phyloP scores from a whole-genome alignment of 2,113 vertebrate species.

The Smithornis capensis region DNA sequence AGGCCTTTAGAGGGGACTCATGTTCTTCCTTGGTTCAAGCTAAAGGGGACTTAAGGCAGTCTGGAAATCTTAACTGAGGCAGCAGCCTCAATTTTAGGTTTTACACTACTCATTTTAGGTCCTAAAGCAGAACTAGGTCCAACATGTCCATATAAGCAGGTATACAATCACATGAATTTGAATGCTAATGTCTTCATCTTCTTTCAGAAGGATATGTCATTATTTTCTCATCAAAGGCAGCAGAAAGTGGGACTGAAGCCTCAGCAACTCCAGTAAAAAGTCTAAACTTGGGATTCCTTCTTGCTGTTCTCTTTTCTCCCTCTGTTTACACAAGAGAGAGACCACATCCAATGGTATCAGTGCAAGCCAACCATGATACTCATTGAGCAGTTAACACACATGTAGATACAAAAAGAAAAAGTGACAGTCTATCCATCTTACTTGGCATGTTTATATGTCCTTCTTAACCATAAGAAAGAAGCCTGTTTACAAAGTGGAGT shows the following conservation, averaged over 20 bases:
- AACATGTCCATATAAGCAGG: not conserved
- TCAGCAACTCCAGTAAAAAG: not conserved
- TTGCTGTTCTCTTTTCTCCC: not conserved
- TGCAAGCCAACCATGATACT: constrained; percentile 11
- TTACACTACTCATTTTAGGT: not conserved
- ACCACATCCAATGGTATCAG: not conserved
- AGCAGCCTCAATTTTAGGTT: not conserved
- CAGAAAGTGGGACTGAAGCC: not conserved
- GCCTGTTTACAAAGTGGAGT: constrained; percentile 74
- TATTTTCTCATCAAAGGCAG: not conserved
- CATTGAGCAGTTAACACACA: constrained; percentile 21
- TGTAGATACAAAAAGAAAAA: constrained; percentile 39
- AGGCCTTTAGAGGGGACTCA: not conserved
- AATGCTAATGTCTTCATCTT: not conserved
- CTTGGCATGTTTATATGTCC: constrained; percentile 73
- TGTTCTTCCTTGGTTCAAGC: not conserved
- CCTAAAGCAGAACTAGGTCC: not conserved
- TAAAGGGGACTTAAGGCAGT: not conserved
- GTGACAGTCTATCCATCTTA: constrained; percentile 68
- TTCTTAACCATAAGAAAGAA: constrained; percentile 66
- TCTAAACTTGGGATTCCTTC: not conserved
- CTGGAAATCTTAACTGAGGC: not conserved
- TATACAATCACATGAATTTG: not conserved
- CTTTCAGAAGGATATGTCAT: not conserved
- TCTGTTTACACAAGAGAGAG: constrained; percentile 52